Evolutionary conservation across 92 coral and sea anemone species (phyloP).

Genomic region (Nematostella vectensis): DNA sequence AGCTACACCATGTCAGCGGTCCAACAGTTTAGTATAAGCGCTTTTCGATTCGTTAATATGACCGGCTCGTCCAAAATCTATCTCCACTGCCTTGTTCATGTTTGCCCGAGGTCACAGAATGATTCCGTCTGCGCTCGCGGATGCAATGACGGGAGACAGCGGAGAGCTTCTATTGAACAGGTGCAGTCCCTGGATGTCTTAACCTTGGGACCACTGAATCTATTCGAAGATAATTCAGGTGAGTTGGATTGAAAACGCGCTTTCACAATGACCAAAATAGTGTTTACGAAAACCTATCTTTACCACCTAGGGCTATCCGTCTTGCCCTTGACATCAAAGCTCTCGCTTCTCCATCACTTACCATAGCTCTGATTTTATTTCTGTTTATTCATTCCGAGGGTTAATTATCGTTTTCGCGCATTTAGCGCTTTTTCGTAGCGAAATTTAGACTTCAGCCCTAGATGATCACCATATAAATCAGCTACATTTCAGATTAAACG

Average conservation of each 20-base stretch:
- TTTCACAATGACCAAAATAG: too few species aligned
- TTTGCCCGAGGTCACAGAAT: conserved; percentile 40
- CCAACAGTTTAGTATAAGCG: conserved; percentile 54
- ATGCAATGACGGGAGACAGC: conserved; percentile 25
- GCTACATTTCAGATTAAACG: too few species aligned
- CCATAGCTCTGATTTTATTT: too few species aligned
- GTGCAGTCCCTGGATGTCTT: conserved; percentile 24
- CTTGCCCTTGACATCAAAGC: too few species aligned
- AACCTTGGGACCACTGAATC: conserved; percentile 33
- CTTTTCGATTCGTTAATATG: conserved; percentile 45
- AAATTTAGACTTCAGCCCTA: too few species aligned
- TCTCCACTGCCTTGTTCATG: conserved; percentile 56
- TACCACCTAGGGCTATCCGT: too few species aligned
- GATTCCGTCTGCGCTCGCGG: conserved; percentile 48
- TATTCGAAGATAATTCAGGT: conserved; percentile 1
- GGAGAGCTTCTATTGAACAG: conserved; percentile 12
- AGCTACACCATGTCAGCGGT: conserved; percentile 37
- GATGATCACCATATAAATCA: too few species aligned
- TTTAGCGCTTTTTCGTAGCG: too few species aligned
- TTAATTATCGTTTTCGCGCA: too few species aligned
- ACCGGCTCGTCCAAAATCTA: conserved; percentile 19
- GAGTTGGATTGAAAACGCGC: neutral
- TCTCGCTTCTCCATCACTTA: too few species aligned
- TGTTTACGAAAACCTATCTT: too few species aligned
- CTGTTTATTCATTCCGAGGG: too few species aligned